Base-by-base conservation (phyloP, 2,797 vertebrate species). In the Heliangelus exortis region DNA sequence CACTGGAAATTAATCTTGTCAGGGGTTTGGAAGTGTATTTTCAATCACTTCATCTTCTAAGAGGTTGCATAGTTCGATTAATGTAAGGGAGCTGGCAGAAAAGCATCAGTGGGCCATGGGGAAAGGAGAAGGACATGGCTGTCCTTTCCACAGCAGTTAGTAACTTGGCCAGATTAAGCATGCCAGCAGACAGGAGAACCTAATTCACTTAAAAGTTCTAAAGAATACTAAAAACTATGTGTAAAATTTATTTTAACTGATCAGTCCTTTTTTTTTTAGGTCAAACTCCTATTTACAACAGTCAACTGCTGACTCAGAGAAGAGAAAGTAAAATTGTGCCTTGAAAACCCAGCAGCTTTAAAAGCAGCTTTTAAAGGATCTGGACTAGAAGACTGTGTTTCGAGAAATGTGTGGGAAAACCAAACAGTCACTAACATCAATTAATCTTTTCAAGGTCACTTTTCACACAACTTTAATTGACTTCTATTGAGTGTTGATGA, bases 391-490 rank as follows among this genome's bases (percentile, higher is more conserved):
- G 89, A 11, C 10, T 81, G 59, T 33, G 33, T 80, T 62, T 75
- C 8, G 5, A 59, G 59, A 77, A 85, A 78, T 2, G 2, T 58
- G 67, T 68, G 41, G 39, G 58, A 66, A 73, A 71, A 45, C 34
- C 94, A 81, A 84, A 54, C 77, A 89, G 90, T 62, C 54, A 74
- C 53, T 86, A 94, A 87, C 16, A 12, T 75, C 88, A 93, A 78
- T 94, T 95, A 91, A 93, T 95, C 91, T 93, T 94, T 89, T 89
- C 87, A 91, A 93, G 86, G 93, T 93, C 33, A 39, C 62, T 63
- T 90, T 96, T 96, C 95, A 95, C 74, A 96, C 89, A 25, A 84
- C 96, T 96, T 96, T 96, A 96, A 96, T 97, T 96, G 96, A 96
- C 73, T 95, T 95, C 88, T 81, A 93, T 78, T 88, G 89, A 96